These are phyloP conservation scores for Tiphia femorata DNA, from an alignment of 2,888 invertebrate species.

Conservation along the genomic window DNA sequence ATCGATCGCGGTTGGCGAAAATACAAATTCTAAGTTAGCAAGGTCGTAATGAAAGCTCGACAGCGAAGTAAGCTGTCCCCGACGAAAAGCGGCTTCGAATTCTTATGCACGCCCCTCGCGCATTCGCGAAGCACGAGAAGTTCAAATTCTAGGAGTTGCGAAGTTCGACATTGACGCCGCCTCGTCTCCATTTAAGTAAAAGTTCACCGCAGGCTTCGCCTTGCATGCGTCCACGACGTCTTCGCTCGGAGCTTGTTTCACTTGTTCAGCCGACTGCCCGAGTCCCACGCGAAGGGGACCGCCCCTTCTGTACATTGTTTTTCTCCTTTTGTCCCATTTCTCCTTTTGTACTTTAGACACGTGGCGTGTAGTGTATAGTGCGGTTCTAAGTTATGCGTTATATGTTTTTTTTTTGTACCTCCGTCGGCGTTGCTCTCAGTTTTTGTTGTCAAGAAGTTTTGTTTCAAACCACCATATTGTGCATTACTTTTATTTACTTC, in stretches of 20 bases:
- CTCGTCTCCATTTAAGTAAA: too few relatives aligned
- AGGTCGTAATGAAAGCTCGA: too few relatives aligned
- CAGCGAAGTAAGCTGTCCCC: too few relatives aligned
- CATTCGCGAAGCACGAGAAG: too few relatives aligned
- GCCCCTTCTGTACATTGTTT: slow-evolving; percentile 27
- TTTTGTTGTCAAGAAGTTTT: slow-evolving; percentile 71
- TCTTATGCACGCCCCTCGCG: too few relatives aligned
- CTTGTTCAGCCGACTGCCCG: slow-evolving; percentile 2
- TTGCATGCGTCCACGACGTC: too few relatives aligned
- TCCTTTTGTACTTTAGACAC: slow-evolving; percentile 12
- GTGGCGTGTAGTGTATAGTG: slow-evolving; percentile 36
- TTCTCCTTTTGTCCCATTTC: slow-evolving; percentile 2
- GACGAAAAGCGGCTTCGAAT: too few relatives aligned
- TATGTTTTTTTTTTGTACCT: slow-evolving; percentile 60
- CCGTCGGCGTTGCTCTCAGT: slow-evolving; percentile 50
- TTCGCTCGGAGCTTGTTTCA: not conserved
- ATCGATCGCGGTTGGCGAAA: too few relatives aligned
- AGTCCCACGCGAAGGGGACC: slow-evolving; percentile 17
- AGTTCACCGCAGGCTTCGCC: too few relatives aligned
- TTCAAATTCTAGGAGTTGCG: too few relatives aligned
- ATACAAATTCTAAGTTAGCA: too few relatives aligned
- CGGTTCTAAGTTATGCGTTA: slow-evolving; percentile 37
- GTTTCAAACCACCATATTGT: slow-evolving; percentile 67
- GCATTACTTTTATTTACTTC: slow-evolving; percentile 47
- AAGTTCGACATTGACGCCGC: too few relatives aligned